phyloP scores from a whole-genome alignment of 1,140 invertebrate species.

The Aphaenogaster ashmeadi region DNA sequence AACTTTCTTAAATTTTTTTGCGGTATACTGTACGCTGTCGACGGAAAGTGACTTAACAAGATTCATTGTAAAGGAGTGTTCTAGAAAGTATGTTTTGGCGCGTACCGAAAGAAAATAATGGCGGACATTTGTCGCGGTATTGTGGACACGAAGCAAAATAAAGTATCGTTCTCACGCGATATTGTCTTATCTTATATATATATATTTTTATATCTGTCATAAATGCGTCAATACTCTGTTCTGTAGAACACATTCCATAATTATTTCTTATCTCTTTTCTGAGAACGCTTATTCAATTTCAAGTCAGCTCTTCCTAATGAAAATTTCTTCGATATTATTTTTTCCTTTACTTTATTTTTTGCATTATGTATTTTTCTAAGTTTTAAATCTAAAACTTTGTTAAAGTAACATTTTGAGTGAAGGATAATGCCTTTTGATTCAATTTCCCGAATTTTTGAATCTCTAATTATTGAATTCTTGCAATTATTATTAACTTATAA shows the following conservation, averaged over 20 bases:
- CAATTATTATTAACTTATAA: neutral
- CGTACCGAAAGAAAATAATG: slow-evolving; percentile 32
- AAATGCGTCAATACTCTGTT: neutral
- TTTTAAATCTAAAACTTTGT: neutral
- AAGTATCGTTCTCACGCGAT: slow-evolving; percentile 11
- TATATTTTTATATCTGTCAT: neutral
- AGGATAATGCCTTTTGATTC: neutral
- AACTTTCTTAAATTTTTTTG: neutral
- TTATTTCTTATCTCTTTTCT: neutral
- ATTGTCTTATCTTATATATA: slow-evolving; percentile 8
- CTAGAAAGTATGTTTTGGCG: slow-evolving; percentile 24
- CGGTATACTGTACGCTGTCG: neutral
- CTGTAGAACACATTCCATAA: neutral
- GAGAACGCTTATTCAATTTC: neutral
- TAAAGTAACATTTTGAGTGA: neutral
- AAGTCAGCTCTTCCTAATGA: neutral
- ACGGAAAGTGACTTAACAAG: slow-evolving; percentile 32
- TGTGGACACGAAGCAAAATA: neutral
- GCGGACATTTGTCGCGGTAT: slow-evolving; percentile 22
- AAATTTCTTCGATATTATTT: neutral
- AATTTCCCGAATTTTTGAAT: neutral
- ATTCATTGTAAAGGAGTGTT: slow-evolving; percentile 32
- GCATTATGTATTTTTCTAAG: neutral
- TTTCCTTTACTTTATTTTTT: neutral
- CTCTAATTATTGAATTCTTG: neutral